phyloP scores from a whole-genome alignment of 2,888 invertebrate genomes.

The Xanthia togata region DNA sequence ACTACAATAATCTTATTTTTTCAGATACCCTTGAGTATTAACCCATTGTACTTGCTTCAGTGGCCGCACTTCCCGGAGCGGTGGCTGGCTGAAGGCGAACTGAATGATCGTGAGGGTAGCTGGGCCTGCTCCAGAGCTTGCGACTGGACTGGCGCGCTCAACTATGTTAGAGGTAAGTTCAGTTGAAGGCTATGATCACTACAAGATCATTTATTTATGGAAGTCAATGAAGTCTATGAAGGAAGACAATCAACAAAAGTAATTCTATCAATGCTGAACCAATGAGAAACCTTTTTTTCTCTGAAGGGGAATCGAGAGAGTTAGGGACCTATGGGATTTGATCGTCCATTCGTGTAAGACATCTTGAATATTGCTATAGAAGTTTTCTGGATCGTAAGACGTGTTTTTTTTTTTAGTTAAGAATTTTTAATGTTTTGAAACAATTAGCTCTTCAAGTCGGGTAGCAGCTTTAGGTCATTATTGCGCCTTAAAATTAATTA shows the following conservation, averaged over 20 bases:
- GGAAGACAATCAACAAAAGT: not conserved
- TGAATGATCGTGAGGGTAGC: conserved; percentile 70
- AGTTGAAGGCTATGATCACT: not conserved
- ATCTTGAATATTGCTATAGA: too few relatives aligned
- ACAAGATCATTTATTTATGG: not conserved
- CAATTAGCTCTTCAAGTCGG: not conserved
- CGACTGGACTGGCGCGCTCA: conserved; percentile 86
- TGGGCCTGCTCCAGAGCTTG: conserved; percentile 82
- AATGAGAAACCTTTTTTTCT: too few relatives aligned
- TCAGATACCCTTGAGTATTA: conserved; percentile 57
- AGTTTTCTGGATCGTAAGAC: too few relatives aligned
- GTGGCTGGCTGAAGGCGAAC: conserved; percentile 83
- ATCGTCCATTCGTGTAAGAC: too few relatives aligned
- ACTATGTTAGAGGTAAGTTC: conserved; percentile 81
- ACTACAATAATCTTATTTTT: conserved; percentile 41
- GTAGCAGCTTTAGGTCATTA: too few relatives aligned
- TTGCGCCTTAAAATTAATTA: too few relatives aligned
- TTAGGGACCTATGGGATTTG: too few relatives aligned
- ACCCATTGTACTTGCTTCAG: conserved; percentile 68
- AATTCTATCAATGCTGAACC: not conserved
- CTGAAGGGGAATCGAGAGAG: too few relatives aligned
- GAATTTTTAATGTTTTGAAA: not conserved
- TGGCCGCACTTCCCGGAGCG: conserved; percentile 87
- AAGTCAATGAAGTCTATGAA: too few relatives aligned
- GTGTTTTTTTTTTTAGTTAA: too few relatives aligned